Evolutionary conservation across 1,140 invertebrate species (phyloP).

Genomic region (Galleria mellonella): DNA sequence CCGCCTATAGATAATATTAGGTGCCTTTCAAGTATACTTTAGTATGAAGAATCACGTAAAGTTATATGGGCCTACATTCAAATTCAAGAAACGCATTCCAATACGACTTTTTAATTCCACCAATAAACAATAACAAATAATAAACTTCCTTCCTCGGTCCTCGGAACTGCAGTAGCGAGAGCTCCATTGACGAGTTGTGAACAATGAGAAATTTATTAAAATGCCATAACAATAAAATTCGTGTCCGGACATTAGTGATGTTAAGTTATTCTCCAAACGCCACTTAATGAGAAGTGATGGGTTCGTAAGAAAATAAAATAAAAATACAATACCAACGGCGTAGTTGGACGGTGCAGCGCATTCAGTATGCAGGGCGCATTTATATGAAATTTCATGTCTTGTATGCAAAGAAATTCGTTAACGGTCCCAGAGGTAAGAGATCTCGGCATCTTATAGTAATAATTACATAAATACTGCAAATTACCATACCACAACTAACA

Average conservation of each 20-base stretch:
- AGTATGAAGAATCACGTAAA: too few relatives aligned
- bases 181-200: slow-evolving; percentile 37
- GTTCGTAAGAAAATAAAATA: slow-evolving; percentile 71
- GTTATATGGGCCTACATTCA: too few relatives aligned
- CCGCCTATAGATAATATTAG: too few relatives aligned
- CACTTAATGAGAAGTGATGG: slow-evolving; percentile 74
- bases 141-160: slow-evolving; percentile 56
- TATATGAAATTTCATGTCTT: slow-evolving; percentile 61
- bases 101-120: background rate
- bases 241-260: slow-evolving; percentile 69
- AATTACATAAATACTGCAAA: too few relatives aligned
- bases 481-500: too few relatives aligned
- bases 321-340: slow-evolving; percentile 62
- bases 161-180: slow-evolving; percentile 39
- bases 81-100: background rate
- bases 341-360: slow-evolving; percentile 39
- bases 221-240: slow-evolving; percentile 73
- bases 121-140: slow-evolving; percentile 39
- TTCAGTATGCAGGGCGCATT: slow-evolving; percentile 57
- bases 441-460: too few relatives aligned
- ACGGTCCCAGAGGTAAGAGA: background rate
- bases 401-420: slow-evolving; percentile 57
- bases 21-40: too few relatives aligned
- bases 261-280: slow-evolving; percentile 72
- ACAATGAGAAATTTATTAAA: slow-evolving; percentile 72